Base-by-base conservation (phyloP, 2,797 vertebrate species). In the Tenualosa thibaudeaui region DNA sequence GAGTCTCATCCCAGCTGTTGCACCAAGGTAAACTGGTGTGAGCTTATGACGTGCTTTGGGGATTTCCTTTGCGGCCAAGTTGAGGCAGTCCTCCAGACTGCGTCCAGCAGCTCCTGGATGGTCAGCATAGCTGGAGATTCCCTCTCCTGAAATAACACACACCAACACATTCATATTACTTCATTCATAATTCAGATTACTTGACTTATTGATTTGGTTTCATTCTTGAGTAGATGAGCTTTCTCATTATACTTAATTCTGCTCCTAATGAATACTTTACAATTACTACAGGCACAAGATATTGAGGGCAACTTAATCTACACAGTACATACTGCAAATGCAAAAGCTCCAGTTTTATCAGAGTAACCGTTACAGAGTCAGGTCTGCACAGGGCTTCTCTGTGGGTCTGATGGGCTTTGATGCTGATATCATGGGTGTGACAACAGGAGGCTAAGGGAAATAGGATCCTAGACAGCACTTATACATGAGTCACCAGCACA, bases 1-100 rank as follows among this genome's bases (percentile, higher is more conserved):
- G 0, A 96, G 91, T 85, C 95, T 93, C 95, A 96, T 97, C 86
- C 97, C 97, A 0, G 97, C 97, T 0, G 97, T 98, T 12, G 97
- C 97, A 86, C 97, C 97, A 0, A 98, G 94, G 84, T 97, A 96
- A 43, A 92, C 93, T 3, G 97, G 95, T 5, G 94, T 94, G 88
- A 94, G 88, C 0, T 40, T 87, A 84, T 96, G 96, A 84, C 90
- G 92, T 1, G 91, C 84, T 85, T 89, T 85, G 2, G 97, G 96
- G 84, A 98, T 91, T 54, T 92, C 92, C 53, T 60, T 84, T 88
- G 95, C 86, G 0, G 96, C 96, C 87, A 92, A 89, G 0, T 96
- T 90, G 88, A 98, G 92, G 87, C 97, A 97, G 0, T 54, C 62
- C 86, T 91, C 90, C 0, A 98, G 88, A 81, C 95, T 96, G 81